Evolutionary conservation across 2,113 vertebrate species (phyloP), one percentile per base, ranked within the genome.

Genomic region (Pachypanchax playfairii): DNA sequence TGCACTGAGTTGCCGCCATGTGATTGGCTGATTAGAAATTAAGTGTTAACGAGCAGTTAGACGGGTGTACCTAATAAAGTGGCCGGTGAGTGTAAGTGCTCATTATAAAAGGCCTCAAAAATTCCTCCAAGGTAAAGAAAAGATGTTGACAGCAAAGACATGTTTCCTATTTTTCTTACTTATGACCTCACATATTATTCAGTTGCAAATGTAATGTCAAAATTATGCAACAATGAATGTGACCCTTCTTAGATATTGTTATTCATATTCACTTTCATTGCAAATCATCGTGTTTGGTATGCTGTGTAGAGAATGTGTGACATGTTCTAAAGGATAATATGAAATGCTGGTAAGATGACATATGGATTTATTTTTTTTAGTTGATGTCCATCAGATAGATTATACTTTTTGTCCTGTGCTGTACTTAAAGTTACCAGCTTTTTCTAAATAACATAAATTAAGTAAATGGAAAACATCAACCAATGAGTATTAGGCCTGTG

Each of bases 191-290:
- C 15, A 26, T 28, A 41, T 24, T 10, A 56, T 14, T 56, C 4
- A 28, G 53, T n/a, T 42, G 38, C 25, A 42, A 56, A 41, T 56
- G n/a, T 29, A 56, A 17, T 38, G 51, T 54, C 17, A 53, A 53
- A 42, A 28, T 42, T 29, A 26, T 56, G 35, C 31, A 14, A 4
- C 10, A 17, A 25, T 42, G 25, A 26, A 20, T 42, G 39, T 53
- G 12, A 9, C 39, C 25, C n/a, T 20, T 22, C 50, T 18, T 17
- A 17, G 38, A 17, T 56, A 28, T 56, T 28, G 10, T 42, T 41
- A 18, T 11, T 25, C 13, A 29, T 28, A 13, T 56, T n/a, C 15
- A 5, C 26, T 50, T 9, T 50, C 17, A 18, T 26, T 29, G 25
- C 25, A 25, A 15, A 15, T 5, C 33, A 0, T 29, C 9, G 18